Evolutionary conservation across 2,888 invertebrate genomes (phyloP), one percentile per base, ranked within the genome.

Genomic region (Thecocarcelia acutangulata): DNA sequence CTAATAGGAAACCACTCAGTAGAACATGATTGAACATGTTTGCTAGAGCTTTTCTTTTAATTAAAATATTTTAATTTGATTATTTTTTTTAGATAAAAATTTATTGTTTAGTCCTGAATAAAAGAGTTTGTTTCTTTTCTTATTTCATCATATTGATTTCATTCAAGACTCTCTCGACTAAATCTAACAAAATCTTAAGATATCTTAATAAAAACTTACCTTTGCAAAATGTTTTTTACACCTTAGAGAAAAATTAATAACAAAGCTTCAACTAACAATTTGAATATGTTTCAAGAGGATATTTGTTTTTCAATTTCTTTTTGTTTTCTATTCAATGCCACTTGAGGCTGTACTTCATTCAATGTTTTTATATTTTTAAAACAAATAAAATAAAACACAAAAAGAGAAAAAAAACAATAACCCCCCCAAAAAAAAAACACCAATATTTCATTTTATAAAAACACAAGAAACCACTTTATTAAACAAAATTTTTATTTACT

Each of bases 401-500:
- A 11, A n/a, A 52, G 11, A 9, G 21, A 59, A 9, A 15, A 46
- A 17, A 50, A 48, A 48, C 12, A 28, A 56, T 44, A 68, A 28
- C 15, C 17, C 11, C n/a, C n/a, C n/a, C n/a, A n/a, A n/a, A n/a
- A n/a, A 13, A 54, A 74, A 58, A 33, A 52, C 17, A 19, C 21
- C 75, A 76, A 76, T 69, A 76, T 68, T 76, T 76, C 50, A 59
- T 66, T 48, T 58, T 17, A 42, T 44, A 59, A 69, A 77, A 64
- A 64, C 63, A 70, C 42, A 48, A 70, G 70, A 70, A 70, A 64
- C 63, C 77, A 78, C 70, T 78, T 70, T 78, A 78, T 78, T 78
- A 70, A 76, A 76, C 75, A 44, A 70, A 78, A 70, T 50, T 70
- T 64, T 78, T 70, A 78, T 78, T 78, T 64, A 78, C 77, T 72